Evolutionary conservation across 2,888 invertebrate genomes (phyloP), one percentile per base, ranked within the genome.

Genomic region (Hesperia comma): DNA sequence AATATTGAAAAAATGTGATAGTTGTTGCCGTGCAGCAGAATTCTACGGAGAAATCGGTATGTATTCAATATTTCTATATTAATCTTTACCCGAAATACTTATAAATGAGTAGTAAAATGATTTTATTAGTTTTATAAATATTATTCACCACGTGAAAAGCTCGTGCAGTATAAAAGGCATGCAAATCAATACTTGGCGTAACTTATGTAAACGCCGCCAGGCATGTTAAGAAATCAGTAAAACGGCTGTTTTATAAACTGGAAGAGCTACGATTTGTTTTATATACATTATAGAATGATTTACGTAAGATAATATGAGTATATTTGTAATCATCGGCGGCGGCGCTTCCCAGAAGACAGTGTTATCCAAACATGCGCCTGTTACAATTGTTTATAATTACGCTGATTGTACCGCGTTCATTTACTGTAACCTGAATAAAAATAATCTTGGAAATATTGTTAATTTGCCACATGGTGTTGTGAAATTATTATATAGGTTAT

Each of bases 371-470:
- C 61, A 51, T 37, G 15, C 15, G 37, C 4, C 33, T 33, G 49
- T 6, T 33, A n/a, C 19, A 56, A 56, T n/a, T 61, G 61, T 61
- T 61, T 61, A 51, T 19, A 49, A 51, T 32, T 60, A 51, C 41
- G 41, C 14, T 37, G 37, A 61, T 61, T 61, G 61, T 61, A 37
- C 21, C 51, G 19, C 33, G 19, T n/a, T 51, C 37, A 21, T 37
- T 54, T 33, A 33, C 32, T 51, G 37, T 61, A 61, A 61, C 37
- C 37, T 17, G 49, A 61, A 61, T 8, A 61, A 57, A 26, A 21
- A 61, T 33, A 33, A 33, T 54, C 32, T 21, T 51, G 61, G n/a
- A 12, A 49, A 49, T 49, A 60, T 49, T 58, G 21, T 26, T 60
- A 17, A 33, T 10, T 32, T 56, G 14, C 21, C 49, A 49, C 43